Percentiles rank a stretch among this genome's conserved stretches.
These are phyloP conservation scores for Poeciliopsis presidionis DNA, from an alignment of 2,797 vertebrate genomes.

Conservation along the genomic window DNA sequence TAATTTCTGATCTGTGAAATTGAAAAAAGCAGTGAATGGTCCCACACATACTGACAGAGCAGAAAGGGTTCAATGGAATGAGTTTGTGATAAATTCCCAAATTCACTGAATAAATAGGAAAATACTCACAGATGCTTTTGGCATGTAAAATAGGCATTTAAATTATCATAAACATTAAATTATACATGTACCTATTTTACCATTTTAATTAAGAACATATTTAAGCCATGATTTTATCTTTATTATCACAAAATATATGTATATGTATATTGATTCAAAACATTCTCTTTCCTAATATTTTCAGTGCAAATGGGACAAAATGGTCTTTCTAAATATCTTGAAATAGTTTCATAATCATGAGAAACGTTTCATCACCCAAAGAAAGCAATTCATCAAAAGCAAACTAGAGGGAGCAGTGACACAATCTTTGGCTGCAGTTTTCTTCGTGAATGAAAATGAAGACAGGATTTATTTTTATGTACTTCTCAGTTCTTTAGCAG, in stretches of 20 bases:
- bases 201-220: background rate
- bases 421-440: background rate
- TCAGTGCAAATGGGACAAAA: background rate
- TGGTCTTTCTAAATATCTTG: background rate
- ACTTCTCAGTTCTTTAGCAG: background rate
- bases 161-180: background rate
- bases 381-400: background rate
- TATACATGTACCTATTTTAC: background rate
- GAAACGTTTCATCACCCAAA: background rate
- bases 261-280: background rate
- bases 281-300: background rate
- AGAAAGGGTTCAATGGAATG: background rate
- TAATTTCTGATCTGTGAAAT: background rate
- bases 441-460: background rate
- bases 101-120: background rate
- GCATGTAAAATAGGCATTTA: background rate
- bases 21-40: background rate
- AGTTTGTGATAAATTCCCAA: background rate
- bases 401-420: background rate
- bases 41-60: background rate
- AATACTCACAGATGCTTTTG: background rate
- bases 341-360: background rate
- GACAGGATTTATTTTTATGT: background rate
- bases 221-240: background rate
- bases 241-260: background rate